A percentile compares a stretch with the other conserved stretches of the same genome.
Evolutionary conservation across 37 sponge, comb jelly and placozoan species (phyloP).

Genomic region (Amphimedon queenslandica): DNA sequence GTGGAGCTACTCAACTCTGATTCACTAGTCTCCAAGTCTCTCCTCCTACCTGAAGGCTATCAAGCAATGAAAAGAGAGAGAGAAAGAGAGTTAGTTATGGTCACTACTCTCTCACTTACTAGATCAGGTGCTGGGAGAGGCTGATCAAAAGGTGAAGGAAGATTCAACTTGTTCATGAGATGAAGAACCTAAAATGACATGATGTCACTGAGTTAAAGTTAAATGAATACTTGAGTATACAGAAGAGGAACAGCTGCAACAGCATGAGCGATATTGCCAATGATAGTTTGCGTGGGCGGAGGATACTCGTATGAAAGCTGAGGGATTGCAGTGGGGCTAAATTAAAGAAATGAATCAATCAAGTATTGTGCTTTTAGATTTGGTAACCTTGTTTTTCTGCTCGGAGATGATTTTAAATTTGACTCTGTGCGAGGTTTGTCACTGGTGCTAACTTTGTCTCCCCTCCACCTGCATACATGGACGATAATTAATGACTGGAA

Average conservation of each 20-base stretch:
- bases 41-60: constrained; percentile 1
- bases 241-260: constrained; percentile 67
- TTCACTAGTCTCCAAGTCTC: constrained; percentile 5
- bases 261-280: constrained; percentile 75
- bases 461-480: constrained; percentile 12
- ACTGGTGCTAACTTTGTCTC: constrained; percentile 6
- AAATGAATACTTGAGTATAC: constrained; percentile 64
- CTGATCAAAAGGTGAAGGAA: constrained; percentile 83
- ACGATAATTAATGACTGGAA: neutral
- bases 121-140: constrained; percentile 39
- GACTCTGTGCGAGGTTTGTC: too few species aligned
- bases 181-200: constrained; percentile 93
- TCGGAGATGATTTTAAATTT: too few species aligned
- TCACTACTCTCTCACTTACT: neutral
- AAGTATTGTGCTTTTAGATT: too few species aligned
- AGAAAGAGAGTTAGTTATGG: neutral
- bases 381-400: too few species aligned
- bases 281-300: constrained; percentile 53
- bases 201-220: neutral
- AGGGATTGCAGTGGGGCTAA: too few species aligned
- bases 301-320: constrained; percentile 76
- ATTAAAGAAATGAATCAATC: too few species aligned
- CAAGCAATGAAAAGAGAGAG: too few species aligned
- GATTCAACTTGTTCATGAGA: constrained; percentile 89
- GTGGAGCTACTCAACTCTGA: constrained; percentile 10